phyloP scores from a whole-genome alignment of 2,113 vertebrate species.

The Rhea pennata region DNA sequence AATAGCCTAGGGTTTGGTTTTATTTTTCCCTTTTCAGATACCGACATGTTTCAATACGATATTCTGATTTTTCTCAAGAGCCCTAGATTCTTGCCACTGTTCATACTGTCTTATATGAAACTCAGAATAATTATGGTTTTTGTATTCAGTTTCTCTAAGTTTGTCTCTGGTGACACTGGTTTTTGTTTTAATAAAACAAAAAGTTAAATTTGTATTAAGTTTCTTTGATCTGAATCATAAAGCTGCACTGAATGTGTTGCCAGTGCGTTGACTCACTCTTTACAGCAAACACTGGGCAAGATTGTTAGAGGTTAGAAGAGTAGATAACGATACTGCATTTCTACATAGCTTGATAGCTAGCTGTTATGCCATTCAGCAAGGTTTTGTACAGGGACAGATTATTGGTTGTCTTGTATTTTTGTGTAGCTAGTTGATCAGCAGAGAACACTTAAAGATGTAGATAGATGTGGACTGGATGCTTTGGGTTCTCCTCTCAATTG shows the following conservation, averaged over 20 bases:
- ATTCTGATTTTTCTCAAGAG: not conserved
- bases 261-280: not conserved
- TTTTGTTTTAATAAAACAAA: not conserved
- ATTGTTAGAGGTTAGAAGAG: not conserved
- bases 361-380: rapidly evolving
- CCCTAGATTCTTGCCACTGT: not conserved
- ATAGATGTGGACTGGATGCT: not conserved
- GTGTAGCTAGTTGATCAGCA: not conserved
- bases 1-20: not conserved
- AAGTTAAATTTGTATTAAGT: not conserved
- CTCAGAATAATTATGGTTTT: not conserved
- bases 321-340: not conserved
- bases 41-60: not conserved
- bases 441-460: not conserved
- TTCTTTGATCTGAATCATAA: not conserved
- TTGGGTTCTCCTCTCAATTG: not conserved
- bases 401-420: not conserved
- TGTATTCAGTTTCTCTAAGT: not conserved
- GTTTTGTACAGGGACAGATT: not conserved
- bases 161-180: not conserved
- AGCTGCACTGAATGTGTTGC: not conserved
- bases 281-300: not conserved
- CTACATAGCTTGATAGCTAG: not conserved
- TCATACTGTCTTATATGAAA: not conserved
- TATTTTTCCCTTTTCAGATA: not conserved